These are phyloP conservation scores for Emydocephalus ijimae DNA, from an alignment of 2,113 vertebrate genomes.

Conservation along the genomic window DNA sequence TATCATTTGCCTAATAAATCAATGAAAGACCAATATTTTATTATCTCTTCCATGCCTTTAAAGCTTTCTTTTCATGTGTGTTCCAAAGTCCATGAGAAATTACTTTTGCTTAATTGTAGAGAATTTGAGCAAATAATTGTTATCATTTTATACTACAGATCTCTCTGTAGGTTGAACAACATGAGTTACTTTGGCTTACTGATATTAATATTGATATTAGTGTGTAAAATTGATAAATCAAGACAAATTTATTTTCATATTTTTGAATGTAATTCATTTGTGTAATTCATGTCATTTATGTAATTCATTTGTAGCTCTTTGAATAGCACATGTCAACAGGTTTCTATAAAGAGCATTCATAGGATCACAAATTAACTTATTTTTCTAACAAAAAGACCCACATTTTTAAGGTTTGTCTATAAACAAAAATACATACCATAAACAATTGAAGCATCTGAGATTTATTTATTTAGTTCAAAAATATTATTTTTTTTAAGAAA, in stretches of 20 bases:
- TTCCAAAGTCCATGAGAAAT: neutral
- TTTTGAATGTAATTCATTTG: neutral
- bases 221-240: neutral
- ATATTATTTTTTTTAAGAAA: neutral
- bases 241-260: neutral
- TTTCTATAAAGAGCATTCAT: neutral
- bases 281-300: too few species aligned
- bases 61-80: neutral
- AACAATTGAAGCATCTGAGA: neutral
- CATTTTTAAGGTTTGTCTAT: neutral
- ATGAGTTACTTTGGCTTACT: neutral
- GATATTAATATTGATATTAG: neutral
- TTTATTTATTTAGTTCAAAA: neutral
- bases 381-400: neutral
- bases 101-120: neutral
- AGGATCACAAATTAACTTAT: neutral
- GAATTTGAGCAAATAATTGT: neutral
- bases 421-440: neutral
- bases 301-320: neutral
- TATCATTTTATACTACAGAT: neutral
- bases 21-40: neutral
- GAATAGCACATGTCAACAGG: neutral
- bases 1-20: neutral
- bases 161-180: neutral
- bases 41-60: neutral